Evolutionary conservation across 2,113 vertebrate species (phyloP).

Genomic region (Poeciliopsis prolifica): DNA sequence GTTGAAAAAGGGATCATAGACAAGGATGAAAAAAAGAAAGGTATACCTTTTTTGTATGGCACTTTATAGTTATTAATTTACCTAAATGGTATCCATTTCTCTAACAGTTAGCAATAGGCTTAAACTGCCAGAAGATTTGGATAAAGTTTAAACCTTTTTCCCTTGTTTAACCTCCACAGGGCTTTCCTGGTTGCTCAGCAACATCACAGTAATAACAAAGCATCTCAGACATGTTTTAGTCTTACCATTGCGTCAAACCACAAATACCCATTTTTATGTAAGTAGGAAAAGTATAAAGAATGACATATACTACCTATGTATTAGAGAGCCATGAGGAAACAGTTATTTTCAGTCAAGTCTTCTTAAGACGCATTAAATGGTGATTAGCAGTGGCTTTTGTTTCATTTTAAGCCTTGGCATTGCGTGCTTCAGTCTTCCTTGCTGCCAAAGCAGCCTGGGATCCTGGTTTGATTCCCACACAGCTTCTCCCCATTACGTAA

Average conservation of each 20-base stretch:
- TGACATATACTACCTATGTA: not conserved
- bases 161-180: not conserved
- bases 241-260: constrained; percentile 7
- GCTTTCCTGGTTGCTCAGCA: constrained; percentile 1
- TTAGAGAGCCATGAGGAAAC: not conserved
- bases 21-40: not conserved
- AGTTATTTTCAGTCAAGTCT: constrained; percentile 1
- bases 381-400: constrained; percentile 17
- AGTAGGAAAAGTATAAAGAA: not conserved
- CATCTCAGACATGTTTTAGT: not conserved
- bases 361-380: constrained; percentile 10
- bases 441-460: constrained; percentile 44
- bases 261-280: not conserved
- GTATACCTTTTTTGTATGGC: not conserved
- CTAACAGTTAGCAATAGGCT: not conserved
- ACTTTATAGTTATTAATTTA: not conserved
- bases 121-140: not conserved
- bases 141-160: not conserved
- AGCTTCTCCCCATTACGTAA: constrained; percentile 70
- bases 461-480: constrained; percentile 60
- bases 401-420: constrained; percentile 44
- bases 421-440: constrained; percentile 22
- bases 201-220: constrained; percentile 1
- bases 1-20: not conserved
- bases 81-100: not conserved